Evolutionary conservation across 30 jellyfish, hydroid and myxozoan genomes (phyloP).

Genomic region (Hydractinia symbiolongicarpus): DNA sequence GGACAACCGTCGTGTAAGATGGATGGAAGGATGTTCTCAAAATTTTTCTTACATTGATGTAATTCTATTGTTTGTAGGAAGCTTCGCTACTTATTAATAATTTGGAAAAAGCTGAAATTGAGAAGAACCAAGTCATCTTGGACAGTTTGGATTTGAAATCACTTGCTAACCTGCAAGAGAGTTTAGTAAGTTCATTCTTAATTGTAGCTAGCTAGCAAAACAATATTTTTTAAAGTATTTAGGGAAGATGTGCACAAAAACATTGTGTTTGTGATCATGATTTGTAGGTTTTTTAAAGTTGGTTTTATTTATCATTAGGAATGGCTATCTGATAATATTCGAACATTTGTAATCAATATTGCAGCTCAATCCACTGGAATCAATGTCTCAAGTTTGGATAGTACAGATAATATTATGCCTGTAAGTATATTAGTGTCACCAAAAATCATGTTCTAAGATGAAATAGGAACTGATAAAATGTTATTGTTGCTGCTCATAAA

Average conservation of each 20-base stretch:
- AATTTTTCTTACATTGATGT: too few species aligned
- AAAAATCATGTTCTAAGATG: too few species aligned
- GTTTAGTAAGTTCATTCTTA: slow-evolving; percentile 42
- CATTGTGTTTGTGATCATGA: too few species aligned
- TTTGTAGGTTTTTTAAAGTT: too few species aligned
- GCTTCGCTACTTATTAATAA: slow-evolving; percentile 58
- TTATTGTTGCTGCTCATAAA: too few species aligned
- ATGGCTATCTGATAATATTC: slow-evolving; percentile 58
- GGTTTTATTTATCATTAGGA: slow-evolving; percentile 28
- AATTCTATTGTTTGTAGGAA: slow-evolving; percentile 8
- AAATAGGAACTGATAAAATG: too few species aligned
- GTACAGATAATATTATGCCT: slow-evolving; percentile 28
- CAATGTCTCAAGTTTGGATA: slow-evolving; percentile 32
- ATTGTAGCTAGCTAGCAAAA: too few species aligned
- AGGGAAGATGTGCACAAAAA: too few species aligned
- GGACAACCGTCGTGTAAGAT: too few species aligned
- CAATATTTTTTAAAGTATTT: too few species aligned
- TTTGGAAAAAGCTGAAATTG: slow-evolving; percentile 63
- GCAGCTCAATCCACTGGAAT: slow-evolving; percentile 55
- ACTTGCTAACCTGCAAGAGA: slow-evolving; percentile 81
- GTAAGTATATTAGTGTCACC: slow-evolving; percentile 3
- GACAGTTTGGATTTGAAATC: slow-evolving; percentile 81
- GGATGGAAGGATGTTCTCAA: too few species aligned
- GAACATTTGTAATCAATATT: slow-evolving; percentile 41
- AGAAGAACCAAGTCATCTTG: slow-evolving; percentile 75